Evolutionary conservation across 1,140 invertebrate genomes (phyloP).

Genomic region (Macrobrachium nipponense): DNA sequence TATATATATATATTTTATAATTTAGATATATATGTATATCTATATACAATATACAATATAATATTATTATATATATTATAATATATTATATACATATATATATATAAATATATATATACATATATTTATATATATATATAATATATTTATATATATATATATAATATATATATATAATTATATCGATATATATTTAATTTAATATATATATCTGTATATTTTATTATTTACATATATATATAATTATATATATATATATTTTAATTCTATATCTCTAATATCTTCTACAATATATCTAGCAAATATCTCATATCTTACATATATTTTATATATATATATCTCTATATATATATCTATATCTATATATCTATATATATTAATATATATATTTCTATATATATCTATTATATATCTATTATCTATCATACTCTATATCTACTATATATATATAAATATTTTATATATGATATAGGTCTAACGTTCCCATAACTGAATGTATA

Average conservation of each 20-base stretch:
- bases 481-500: too few relatives aligned
- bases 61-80: conserved; percentile 7
- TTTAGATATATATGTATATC: conserved; percentile 10
- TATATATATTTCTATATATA: too few relatives aligned
- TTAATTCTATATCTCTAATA: too few relatives aligned
- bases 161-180: conserved; percentile 14
- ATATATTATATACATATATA: neutral
- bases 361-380: neutral
- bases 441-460: too few relatives aligned
- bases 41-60: neutral
- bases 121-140: neutral
- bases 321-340: conserved; percentile 10
- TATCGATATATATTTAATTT: neutral
- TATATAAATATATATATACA: neutral
- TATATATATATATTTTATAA: conserved; percentile 11
- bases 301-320: neutral
- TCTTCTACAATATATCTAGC: conserved; percentile 4
- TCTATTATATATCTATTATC: too few relatives aligned
- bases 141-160: conserved; percentile 13
- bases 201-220: conserved; percentile 5
- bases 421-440: neutral
- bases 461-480: too few relatives aligned
- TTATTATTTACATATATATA: neutral
- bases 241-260: conserved; percentile 16
- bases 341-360: neutral